Base-by-base conservation (phyloP, 2,797 vertebrate genomes). In the Chiroxiphia lanceolata region DNA sequence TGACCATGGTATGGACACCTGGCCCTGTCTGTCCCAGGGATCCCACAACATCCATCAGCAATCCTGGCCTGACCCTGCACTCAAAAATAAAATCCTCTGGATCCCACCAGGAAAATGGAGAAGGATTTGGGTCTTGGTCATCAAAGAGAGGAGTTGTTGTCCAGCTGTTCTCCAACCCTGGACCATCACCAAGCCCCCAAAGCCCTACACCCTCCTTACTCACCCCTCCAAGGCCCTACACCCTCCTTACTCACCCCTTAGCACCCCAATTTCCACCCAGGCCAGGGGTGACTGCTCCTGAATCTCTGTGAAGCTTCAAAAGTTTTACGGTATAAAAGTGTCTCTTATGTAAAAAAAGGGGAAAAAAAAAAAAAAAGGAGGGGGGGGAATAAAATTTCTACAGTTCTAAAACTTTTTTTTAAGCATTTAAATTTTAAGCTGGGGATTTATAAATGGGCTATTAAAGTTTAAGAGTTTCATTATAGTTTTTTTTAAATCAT, bases 391-490 rank as follows among this genome's bases (percentile, higher is more conserved):
- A 33, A 92, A 95, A 97, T 97, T 97, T 97, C 94, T 96, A 91
- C 95, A 97, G 90, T 97, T 97, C 93, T 96, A 57, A 97, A 97
- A 97, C 95, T 97, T 97, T 97, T 96, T 97, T 97, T 72, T 42
- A 97, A 97, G 89, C 95, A 93, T 98, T 98, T 98, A 97, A 98
- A 97, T 87, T 94, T 98, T 98, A 98, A 98, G 96, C 97, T 86
- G 89, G 82, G 96, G 97, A 98, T 98, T 98, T 98, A 97, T 96
- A 98, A 98, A 98, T 97, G 96, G 92, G 96, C 97, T 97, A 98
- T 98, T 98, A 98, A 98, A 97, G 97, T 98, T 98, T 97, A 97
- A 98, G 97, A 97, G 96, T 98, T 97, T 97, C 96, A 98, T 98
- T 98, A 97, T 97, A 96, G 93, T 96, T 98, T 97, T 89, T 78